Evolutionary conservation across 2,113 vertebrate genomes (phyloP).

Genomic region (Phaethon lepturus): DNA sequence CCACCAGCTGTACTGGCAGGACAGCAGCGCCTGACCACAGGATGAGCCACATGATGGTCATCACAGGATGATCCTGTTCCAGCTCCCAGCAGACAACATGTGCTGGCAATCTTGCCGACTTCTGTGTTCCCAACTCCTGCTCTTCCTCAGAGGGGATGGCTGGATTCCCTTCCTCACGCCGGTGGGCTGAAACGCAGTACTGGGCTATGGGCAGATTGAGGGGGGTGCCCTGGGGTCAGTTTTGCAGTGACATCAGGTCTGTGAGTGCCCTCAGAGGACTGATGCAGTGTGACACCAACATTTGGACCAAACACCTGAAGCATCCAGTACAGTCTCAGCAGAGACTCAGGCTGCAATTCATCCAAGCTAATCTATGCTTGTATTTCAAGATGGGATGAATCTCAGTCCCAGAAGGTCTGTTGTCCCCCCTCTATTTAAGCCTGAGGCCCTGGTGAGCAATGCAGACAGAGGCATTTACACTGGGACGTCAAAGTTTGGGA

Average conservation of each 20-base stretch:
- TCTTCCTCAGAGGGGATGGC: not conserved
- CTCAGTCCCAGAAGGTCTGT: accelerated
- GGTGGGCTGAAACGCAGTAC: not conserved
- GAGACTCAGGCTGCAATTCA: not conserved
- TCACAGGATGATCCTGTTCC: not conserved
- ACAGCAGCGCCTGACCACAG: not conserved
- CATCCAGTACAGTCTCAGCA: not conserved
- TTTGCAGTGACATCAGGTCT: not conserved
- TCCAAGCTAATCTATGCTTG: not conserved
- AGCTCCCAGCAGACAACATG: not conserved
- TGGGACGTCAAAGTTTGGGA: not conserved
- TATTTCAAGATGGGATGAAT: not conserved
- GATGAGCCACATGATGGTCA: not conserved
- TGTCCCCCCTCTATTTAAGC: accelerated
- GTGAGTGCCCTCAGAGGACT: not conserved
- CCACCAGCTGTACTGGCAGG: not conserved
- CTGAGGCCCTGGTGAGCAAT: accelerated
- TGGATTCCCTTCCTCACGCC: not conserved
- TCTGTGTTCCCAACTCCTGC: accelerated
- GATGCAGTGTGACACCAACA: not conserved
- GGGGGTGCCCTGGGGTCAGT: not conserved
- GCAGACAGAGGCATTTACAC: not conserved
- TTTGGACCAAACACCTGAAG: not conserved
- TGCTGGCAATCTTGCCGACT: not conserved
- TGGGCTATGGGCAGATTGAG: not conserved